phyloP scores from a whole-genome alignment of 1,140 invertebrate genomes.

The Leptinotarsa texana region DNA sequence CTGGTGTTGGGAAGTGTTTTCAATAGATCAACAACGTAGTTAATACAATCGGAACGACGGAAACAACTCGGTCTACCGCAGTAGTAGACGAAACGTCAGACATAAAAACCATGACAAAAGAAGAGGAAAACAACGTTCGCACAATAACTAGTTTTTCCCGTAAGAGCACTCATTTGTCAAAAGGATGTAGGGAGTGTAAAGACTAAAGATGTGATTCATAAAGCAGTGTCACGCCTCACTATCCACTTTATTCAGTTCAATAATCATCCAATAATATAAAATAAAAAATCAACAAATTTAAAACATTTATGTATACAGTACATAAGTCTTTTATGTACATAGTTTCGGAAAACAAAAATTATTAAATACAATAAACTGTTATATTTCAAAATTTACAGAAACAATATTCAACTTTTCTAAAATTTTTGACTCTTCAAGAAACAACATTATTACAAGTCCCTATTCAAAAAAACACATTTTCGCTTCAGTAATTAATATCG shows the following conservation, averaged over 20 bases:
- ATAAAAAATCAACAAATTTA: conserved; percentile 28
- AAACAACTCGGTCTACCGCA: too few relatives aligned
- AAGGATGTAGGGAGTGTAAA: too few relatives aligned
- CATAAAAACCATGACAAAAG: too few relatives aligned
- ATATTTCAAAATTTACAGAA: conserved; percentile 24
- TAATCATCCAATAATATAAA: conserved; percentile 21
- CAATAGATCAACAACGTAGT: too few relatives aligned
- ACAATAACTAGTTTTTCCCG: too few relatives aligned
- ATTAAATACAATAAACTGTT: conserved; percentile 21
- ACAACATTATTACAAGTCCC: conserved; percentile 16
- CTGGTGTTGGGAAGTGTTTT: too few relatives aligned
- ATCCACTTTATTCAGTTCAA: conserved; percentile 16
- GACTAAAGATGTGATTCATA: too few relatives aligned
- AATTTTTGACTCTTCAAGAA: conserved; percentile 10
- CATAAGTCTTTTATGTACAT: conserved; percentile 21
- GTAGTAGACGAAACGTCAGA: too few relatives aligned
- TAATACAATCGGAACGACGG: too few relatives aligned
- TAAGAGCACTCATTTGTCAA: too few relatives aligned
- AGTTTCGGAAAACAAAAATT: conserved; percentile 27
- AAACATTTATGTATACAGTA: conserved; percentile 25
- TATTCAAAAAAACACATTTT: conserved; percentile 21
- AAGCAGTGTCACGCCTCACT: conserved; percentile 5
- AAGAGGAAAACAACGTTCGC: too few relatives aligned
- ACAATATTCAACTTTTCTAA: conserved; percentile 17
- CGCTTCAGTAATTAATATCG: conserved; percentile 1